These are phyloP conservation scores for Campylomormyrus numenius DNA, from an alignment of 2,113 vertebrate genomes.

Conservation along the genomic window DNA sequence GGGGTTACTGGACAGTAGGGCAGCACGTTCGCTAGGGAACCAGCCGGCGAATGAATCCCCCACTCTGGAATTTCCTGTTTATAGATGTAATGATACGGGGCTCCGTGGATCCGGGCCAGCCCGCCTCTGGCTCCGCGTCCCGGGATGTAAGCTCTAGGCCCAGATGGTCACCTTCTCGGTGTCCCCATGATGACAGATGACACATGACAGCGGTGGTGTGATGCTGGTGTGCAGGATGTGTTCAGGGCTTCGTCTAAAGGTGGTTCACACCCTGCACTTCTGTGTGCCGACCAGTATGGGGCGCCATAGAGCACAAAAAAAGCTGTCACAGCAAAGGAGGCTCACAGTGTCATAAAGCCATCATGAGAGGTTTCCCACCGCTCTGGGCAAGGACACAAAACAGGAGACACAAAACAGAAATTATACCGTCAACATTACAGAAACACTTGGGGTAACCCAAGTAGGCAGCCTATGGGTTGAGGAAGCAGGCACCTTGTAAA, in stretches of 20 bases:
- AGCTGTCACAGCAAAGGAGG: not conserved
- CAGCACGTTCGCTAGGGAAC: not conserved
- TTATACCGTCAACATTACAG: not conserved
- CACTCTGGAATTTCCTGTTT: constrained; percentile 14
- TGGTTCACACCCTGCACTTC: not conserved
- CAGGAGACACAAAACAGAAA: not conserved
- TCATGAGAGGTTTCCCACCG: not conserved
- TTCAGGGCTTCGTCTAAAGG: not conserved
- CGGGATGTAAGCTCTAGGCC: not conserved
- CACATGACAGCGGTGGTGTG: not conserved
- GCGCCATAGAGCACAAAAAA: not conserved
- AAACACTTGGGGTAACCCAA: not conserved
- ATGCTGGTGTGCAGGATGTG: not conserved
- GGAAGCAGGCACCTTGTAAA: not conserved
- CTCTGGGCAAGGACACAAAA: not conserved
- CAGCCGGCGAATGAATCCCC: not conserved
- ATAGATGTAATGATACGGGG: not conserved
- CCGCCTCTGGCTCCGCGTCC: not conserved
- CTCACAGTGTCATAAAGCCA: not conserved
- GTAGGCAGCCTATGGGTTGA: not conserved
- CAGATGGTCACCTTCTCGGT: not conserved
- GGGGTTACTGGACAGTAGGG: constrained; percentile 12
- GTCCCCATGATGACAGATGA: not conserved
- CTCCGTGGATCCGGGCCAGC: not conserved
- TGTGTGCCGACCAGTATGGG: not conserved